Evolutionary conservation across 2,797 vertebrate genomes (phyloP).

Genomic region (Hydrolagus colliei): DNA sequence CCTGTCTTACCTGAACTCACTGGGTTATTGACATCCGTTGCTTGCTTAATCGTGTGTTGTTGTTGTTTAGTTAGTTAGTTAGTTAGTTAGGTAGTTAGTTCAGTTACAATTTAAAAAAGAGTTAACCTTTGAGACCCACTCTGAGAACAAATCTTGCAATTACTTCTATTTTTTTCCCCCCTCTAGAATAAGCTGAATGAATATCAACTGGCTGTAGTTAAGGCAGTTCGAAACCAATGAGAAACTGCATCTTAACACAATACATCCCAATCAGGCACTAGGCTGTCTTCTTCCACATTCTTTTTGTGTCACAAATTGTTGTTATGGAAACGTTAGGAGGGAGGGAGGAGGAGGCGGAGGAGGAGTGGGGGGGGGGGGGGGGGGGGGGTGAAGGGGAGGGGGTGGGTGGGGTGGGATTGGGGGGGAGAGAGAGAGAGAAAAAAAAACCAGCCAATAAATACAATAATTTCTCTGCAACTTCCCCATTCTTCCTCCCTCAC

Average conservation of each 20-base stretch:
- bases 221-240: constrained; percentile 95
- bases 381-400: constrained; percentile 30
- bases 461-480: constrained; percentile 69
- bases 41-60: background rate
- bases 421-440: constrained; percentile 37
- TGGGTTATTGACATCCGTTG: background rate
- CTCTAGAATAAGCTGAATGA: constrained; percentile 93
- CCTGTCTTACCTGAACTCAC: background rate
- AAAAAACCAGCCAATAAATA: constrained; percentile 80
- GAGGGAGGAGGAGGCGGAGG: constrained; percentile 33
- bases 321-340: constrained; percentile 75
- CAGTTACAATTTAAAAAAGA: too few species aligned
- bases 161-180: constrained; percentile 45
- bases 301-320: constrained; percentile 91
- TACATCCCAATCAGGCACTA: constrained; percentile 92
- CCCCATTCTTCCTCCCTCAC: constrained; percentile 46
- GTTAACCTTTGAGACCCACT: constrained; percentile 17
- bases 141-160: constrained; percentile 23
- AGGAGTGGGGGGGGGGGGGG: constrained; percentile 7
- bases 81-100: too few species aligned
- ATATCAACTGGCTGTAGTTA: constrained; percentile 88
- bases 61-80: too few species aligned
- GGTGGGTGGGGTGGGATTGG: too few species aligned
- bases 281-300: constrained; percentile 91
- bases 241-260: constrained; percentile 92